phyloP scores from a whole-genome alignment of 2,113 vertebrate species.

The Gymnarchus niloticus region DNA sequence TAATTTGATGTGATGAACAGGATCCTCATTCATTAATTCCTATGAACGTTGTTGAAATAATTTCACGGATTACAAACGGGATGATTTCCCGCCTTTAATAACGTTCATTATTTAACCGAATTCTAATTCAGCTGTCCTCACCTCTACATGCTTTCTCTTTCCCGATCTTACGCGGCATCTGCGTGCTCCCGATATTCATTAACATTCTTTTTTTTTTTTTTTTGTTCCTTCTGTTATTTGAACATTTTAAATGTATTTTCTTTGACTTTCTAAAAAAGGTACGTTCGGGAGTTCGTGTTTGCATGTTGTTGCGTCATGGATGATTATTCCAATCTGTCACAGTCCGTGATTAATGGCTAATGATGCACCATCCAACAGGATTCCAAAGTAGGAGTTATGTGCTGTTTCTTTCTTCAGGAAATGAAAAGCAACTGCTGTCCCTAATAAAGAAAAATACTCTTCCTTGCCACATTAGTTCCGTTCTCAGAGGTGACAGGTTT shows the following conservation, averaged over 20 bases:
- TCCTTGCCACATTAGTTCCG: neutral
- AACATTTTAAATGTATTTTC: slow-evolving; percentile 1
- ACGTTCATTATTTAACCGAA: slow-evolving; percentile 2
- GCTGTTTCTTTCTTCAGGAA: neutral
- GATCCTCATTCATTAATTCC: slow-evolving; percentile 6
- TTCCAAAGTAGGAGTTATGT: neutral
- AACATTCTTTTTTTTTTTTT: neutral
- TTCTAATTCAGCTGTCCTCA: neutral
- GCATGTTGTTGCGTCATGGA: neutral
- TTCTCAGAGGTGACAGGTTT: neutral
- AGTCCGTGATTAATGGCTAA: neutral
- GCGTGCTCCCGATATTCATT: slow-evolving; percentile 9
- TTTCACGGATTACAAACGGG: slow-evolving; percentile 14
- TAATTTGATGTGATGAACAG: slow-evolving; percentile 6
- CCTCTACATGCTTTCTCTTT: neutral
- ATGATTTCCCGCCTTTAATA: slow-evolving; percentile 15
- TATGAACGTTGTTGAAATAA: slow-evolving; percentile 11
- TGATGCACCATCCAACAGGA: neutral
- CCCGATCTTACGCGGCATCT: neutral
- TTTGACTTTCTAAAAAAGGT: neutral
- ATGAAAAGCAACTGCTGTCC: neutral
- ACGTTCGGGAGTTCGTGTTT: neutral
- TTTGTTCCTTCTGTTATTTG: neutral
- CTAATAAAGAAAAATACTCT: neutral
- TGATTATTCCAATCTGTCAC: neutral